Evolutionary conservation across 2,888 invertebrate species (phyloP), one percentile per base, ranked within the genome.

Genomic region (Drosophila meridionalis): DNA sequence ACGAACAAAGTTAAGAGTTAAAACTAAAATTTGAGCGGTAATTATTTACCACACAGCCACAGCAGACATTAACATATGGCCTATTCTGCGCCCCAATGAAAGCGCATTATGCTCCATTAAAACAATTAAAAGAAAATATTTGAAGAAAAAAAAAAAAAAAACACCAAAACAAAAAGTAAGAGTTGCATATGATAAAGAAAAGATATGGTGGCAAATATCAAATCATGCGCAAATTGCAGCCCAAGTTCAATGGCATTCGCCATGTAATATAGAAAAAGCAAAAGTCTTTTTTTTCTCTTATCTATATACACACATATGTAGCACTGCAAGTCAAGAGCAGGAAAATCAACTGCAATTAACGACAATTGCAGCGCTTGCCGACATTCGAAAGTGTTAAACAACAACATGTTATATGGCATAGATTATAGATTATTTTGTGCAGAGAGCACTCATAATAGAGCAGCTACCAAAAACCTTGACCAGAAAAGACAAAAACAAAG

Each of bases 201-300:
- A 53, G 43, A 66, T 38, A 36, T 36, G 36, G 26, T 52, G 57
- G 14, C 50, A 55, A 48, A 47, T 28, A 70, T 66, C 55, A 62
- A 57, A 65, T 32, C 63, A 67, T 68, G 55, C 66, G 69, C 76
- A 78, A 87, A 85, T 78, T 77, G 73, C 84, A 68, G 73, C 72
- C 70, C 91, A 92, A 91, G 91, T 91, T 91, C 91, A 91, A 90
- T 91, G 91, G 90, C 91, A 91, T 75, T 59, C 42, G 58, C 73
- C 80, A 89, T 89, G 83, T 89, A 87, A 89, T 76, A 82, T 82
- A 83, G 67, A 79, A 76, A 79, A 76, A 81, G 87, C 82, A 89
- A 85, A 80, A 88, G 85, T 86, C 71, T 78, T 76, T 82, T 59
- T 59, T 59, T 60, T 34, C 32, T 20, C 34, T 20, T 52, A 34